Conservation (phyloP, 2,113 vertebrate genomes). For the Myocastor coypus region DNA sequence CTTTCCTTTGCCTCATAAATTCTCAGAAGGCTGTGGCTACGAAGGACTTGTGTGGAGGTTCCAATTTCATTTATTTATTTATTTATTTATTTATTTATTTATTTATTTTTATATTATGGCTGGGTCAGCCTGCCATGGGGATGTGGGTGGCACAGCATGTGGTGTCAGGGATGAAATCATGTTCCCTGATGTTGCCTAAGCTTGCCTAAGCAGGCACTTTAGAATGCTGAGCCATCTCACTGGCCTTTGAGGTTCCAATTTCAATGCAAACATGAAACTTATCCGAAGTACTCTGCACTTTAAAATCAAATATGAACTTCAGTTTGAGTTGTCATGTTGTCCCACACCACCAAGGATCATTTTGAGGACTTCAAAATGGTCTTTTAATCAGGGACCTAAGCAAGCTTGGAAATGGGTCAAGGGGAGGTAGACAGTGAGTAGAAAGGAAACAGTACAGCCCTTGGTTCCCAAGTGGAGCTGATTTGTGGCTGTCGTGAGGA, state of each 20-base stretch:
- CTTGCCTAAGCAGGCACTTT: too few relatives aligned
- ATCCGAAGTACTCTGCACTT: background rate
- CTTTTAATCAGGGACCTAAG: background rate
- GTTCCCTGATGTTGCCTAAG: too few relatives aligned
- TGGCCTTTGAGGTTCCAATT: too few relatives aligned
- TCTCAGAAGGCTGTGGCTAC: background rate
- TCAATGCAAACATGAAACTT: background rate
- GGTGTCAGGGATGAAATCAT: too few relatives aligned
- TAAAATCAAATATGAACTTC: background rate
- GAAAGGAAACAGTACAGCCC: background rate
- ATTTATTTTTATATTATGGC: too few relatives aligned
- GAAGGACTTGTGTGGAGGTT: background rate
- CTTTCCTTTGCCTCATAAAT: background rate
- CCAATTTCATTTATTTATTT: too few relatives aligned
- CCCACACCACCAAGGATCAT: background rate
- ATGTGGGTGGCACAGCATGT: too few relatives aligned
- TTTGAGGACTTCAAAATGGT: background rate
- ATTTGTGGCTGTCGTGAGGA: background rate
- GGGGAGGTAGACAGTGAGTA: accelerated
- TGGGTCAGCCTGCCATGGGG: too few relatives aligned
- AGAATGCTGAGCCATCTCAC: too few relatives aligned
- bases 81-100: too few relatives aligned
- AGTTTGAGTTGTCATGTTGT: background rate
- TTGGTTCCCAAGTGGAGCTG: background rate
- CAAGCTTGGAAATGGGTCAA: background rate